A percentile compares a stretch with the other conserved stretches of the same genome.
phyloP scores from a whole-genome alignment of 2,113 vertebrate genomes.

The Mesembrinibis cayennensis region DNA sequence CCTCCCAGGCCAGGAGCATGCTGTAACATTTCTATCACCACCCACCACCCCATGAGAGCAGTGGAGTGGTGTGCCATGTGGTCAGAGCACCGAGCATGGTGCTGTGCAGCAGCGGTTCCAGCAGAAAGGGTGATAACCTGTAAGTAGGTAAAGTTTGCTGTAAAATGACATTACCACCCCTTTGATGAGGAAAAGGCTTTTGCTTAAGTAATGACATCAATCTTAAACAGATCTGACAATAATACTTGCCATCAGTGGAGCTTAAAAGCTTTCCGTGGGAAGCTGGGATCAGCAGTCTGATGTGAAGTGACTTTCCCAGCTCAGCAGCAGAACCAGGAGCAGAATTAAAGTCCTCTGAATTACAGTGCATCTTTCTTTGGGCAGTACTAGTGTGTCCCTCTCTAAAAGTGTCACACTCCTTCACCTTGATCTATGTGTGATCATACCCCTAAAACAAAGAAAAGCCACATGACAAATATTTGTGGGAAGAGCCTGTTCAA shows the following conservation, averaged over 20 bases:
- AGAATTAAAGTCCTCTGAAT: not conserved
- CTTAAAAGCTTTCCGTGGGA: not conserved
- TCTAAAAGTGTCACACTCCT: not conserved
- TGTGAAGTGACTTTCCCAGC: not conserved
- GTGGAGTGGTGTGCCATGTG: fast-evolving
- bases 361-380: not conserved
- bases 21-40: not conserved
- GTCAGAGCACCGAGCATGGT: fast-evolving
- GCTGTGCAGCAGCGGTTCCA: not conserved
- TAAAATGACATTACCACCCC: not conserved
- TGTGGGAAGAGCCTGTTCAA: not conserved
- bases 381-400: not conserved
- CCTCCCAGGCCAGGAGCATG: not conserved
- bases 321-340: not conserved
- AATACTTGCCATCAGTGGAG: not conserved
- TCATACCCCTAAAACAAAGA: not conserved
- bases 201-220: not conserved
- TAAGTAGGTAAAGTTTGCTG: fast-evolving
- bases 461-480: not conserved
- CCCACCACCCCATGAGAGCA: fast-evolving
- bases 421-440: not conserved
- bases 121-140: not conserved
- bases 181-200: not conserved
- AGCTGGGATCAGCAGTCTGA: not conserved
- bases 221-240: not conserved